Evolutionary conservation across 2,888 invertebrate genomes (phyloP), one percentile per base, ranked within the genome.

Genomic region (Sphaeridia pumilis): DNA sequence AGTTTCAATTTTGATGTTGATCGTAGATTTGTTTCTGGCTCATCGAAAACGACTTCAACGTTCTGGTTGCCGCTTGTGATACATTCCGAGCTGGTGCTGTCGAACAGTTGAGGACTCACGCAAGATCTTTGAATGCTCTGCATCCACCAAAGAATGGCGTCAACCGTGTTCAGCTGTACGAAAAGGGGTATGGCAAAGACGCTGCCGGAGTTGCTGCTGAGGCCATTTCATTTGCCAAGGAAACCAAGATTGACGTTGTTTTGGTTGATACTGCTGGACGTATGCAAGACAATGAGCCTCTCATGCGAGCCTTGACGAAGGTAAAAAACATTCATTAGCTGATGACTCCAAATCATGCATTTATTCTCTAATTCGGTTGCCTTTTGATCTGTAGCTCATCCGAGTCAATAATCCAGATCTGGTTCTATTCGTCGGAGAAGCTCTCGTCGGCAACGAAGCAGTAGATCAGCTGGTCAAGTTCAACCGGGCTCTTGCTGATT

Each of bases 261-360:
- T 74, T 99, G n/a, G 81, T 99, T 20, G 98, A 98, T 72, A 98
- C 98, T 0, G 98, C 98, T 34, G 98, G 98, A n/a, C 79, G 98
- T 56, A 98, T 99, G 98, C 98, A 98, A 74, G 97, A 98, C 74
- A 99, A 99, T 71, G 97, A 97, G 69, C 98, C 98, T 0, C 75
- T 99, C 36, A 99, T 99, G 98, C 78, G 94, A 58, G 93, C 98
- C 0, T 75, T 99, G 47, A 87, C 97, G 4, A 98, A 98, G 73
- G 78, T 78, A 65, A 53, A 41, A 24, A 25, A 10, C 28, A 28
- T 26, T 17, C 28, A 26, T 43, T 20, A 31, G 7, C 14, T 31
- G 31, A 47, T 7, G 20, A 28, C 31, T 21, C 4, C 31, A 14
- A 31, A 31, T 31, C 31, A 10, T 31, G 10, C 31, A 7, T 31